These are phyloP conservation scores for Belgica antarctica DNA, from an alignment of 2,888 invertebrate genomes.

Conservation along the genomic window DNA sequence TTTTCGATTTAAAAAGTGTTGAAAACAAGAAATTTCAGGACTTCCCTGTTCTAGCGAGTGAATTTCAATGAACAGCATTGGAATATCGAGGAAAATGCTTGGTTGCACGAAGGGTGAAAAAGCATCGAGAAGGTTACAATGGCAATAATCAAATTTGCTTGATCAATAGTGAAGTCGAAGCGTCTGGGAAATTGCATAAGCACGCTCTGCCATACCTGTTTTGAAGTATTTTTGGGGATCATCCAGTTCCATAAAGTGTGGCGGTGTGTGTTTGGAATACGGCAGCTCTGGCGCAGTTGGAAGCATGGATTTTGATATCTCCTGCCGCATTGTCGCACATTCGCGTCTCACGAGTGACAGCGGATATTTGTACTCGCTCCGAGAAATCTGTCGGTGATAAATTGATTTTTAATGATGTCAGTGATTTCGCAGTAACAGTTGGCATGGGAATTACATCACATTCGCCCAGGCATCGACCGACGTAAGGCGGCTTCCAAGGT, in stretches of 20 bases:
- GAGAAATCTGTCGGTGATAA: constrained; percentile 24
- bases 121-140: constrained; percentile 32
- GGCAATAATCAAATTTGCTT: constrained; percentile 32
- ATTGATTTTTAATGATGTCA: background rate
- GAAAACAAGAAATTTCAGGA: background rate
- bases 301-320: constrained; percentile 11
- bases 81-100: background rate
- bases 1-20: too few relatives aligned
- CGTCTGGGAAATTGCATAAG: constrained; percentile 38
- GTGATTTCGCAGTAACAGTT: background rate
- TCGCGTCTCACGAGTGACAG: constrained; percentile 24
- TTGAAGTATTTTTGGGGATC: constrained; percentile 52
- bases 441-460: constrained; percentile 35
- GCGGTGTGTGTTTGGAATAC: constrained; percentile 51
- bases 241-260: constrained; percentile 52
- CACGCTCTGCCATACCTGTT: constrained; percentile 48
- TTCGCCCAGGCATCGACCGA: constrained; percentile 33
- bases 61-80: background rate
- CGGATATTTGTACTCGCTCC: constrained; percentile 20
- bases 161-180: constrained; percentile 34
- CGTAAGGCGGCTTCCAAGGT: background rate
- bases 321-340: background rate
- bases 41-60: background rate
- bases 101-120: background rate
- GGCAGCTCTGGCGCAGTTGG: constrained; percentile 45